Conservation (phyloP, 1,140 invertebrate genomes). For the Plectrocnemia conspersa region DNA sequence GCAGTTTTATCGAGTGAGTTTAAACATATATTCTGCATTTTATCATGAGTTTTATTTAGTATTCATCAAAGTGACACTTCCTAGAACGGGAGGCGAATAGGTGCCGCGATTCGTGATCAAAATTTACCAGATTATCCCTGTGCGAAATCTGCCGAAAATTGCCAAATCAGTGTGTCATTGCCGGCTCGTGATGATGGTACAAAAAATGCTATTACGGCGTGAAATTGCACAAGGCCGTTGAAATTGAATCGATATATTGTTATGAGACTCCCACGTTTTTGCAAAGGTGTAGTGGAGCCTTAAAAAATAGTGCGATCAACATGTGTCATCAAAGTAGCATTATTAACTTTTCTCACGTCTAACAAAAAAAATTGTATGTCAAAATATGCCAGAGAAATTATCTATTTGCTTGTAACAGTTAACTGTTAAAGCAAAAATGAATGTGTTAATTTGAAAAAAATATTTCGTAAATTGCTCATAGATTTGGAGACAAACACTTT, state of each 20-base stretch:
- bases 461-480: no score
- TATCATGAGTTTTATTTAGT: no score
- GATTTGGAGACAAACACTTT: no score
- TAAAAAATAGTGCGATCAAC: not conserved
- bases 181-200: not conserved
- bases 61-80: not conserved
- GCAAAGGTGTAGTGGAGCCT: not conserved
- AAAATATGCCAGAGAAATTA: no score
- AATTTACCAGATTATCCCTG: not conserved
- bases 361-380: no score
- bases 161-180: not conserved
- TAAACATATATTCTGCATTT: no score
- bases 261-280: not conserved
- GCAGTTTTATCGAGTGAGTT: no score
- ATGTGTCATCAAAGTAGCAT: not conserved
- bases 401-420: no score
- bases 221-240: slow-evolving; percentile 4
- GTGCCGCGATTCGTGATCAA: not conserved
- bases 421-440: no score
- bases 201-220: not conserved
- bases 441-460: no score
- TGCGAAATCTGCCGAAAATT: not conserved
- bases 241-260: slow-evolving; percentile 1
- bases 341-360: no score
- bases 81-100: not conserved